A percentile compares a stretch with the other conserved stretches of the same genome.
phyloP scores from a whole-genome alignment of 2,113 vertebrate species.

The Enhydra lutris region DNA sequence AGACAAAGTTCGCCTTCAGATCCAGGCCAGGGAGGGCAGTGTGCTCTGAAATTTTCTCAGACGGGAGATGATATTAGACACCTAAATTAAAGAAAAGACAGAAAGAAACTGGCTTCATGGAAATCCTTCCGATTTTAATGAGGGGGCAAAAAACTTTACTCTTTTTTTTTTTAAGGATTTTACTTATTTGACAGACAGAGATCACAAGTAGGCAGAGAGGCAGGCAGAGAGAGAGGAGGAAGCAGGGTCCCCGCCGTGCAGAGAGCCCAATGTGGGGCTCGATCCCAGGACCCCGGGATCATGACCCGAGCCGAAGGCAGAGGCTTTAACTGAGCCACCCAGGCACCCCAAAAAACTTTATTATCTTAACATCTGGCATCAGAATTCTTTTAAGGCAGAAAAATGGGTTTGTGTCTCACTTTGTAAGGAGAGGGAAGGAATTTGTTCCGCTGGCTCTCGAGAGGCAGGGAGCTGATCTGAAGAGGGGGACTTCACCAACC shows the following conservation, averaged over 20 bases:
- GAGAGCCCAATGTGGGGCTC: too few relatives aligned
- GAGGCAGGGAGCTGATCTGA: not conserved
- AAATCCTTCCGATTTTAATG: not conserved
- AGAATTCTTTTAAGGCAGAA: conserved; percentile 24
- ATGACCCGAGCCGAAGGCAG: too few relatives aligned
- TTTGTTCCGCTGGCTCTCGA: not conserved
- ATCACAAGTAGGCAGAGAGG: too few relatives aligned
- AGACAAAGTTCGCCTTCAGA: not conserved
- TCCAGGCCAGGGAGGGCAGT: not conserved
- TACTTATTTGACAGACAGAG: too few relatives aligned
- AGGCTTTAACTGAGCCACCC: too few relatives aligned
- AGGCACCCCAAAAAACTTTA: not conserved
- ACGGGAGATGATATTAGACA: not conserved
- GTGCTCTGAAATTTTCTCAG: not conserved
- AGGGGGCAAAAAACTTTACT: not conserved
- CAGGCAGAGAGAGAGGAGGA: too few relatives aligned
- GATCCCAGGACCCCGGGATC: too few relatives aligned
- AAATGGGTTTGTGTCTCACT: not conserved
- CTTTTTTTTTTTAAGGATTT: too few relatives aligned
- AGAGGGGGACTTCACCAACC: not conserved
- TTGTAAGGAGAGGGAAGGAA: not conserved
- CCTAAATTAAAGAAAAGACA: not conserved
- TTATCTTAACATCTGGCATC: not conserved
- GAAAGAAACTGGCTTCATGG: not conserved
- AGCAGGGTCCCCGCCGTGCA: too few relatives aligned